A percentile compares a stretch with the other conserved stretches of the same genome.
Evolutionary conservation across 2,888 invertebrate species (phyloP).

Genomic region (Salpingus planirostris): DNA sequence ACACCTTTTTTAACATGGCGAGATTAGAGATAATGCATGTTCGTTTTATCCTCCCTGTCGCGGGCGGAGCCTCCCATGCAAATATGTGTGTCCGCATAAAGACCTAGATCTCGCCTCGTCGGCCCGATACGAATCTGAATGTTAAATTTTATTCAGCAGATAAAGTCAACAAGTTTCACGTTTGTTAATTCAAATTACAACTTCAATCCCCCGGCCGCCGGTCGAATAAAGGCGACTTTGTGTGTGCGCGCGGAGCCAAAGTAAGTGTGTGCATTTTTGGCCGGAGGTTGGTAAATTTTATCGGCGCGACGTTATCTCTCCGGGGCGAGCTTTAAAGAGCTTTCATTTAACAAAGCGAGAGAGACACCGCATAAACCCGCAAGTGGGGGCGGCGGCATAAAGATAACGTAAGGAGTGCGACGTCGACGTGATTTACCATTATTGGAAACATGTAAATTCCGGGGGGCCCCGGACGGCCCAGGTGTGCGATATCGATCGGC

Average conservation of each 20-base stretch:
- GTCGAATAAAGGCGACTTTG: conserved; percentile 8
- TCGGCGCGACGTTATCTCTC: conserved; percentile 7
- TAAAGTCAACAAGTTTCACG: conserved; percentile 13
- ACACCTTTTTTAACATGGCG: too few species aligned
- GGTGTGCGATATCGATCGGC: conserved; percentile 16
- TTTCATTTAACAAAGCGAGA: conserved; percentile 13
- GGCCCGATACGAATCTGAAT: conserved; percentile 9
- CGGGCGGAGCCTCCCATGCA: too few species aligned
- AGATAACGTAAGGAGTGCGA: conserved; percentile 24
- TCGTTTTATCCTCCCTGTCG: too few species aligned
- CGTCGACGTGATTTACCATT: conserved; percentile 27
- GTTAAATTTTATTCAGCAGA: conserved; percentile 8
- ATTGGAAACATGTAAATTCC: conserved; percentile 29
- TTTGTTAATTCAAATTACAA: conserved; percentile 14
- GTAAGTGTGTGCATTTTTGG: conserved; percentile 8
- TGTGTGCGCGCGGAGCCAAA: too few species aligned
- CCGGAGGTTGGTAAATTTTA: conserved; percentile 10
- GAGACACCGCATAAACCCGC: conserved; percentile 19
- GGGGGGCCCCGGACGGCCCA: conserved; percentile 22
- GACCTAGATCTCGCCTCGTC: too few species aligned
- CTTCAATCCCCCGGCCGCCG: too few species aligned
- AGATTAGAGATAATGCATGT: too few species aligned
- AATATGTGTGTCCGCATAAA: too few species aligned
- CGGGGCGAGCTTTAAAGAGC: conserved; percentile 7
- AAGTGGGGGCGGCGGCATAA: conserved; percentile 19